These are phyloP conservation scores for Triplophysa tibetana DNA, from an alignment of 2,113 vertebrate genomes.

Conservation along the genomic window DNA sequence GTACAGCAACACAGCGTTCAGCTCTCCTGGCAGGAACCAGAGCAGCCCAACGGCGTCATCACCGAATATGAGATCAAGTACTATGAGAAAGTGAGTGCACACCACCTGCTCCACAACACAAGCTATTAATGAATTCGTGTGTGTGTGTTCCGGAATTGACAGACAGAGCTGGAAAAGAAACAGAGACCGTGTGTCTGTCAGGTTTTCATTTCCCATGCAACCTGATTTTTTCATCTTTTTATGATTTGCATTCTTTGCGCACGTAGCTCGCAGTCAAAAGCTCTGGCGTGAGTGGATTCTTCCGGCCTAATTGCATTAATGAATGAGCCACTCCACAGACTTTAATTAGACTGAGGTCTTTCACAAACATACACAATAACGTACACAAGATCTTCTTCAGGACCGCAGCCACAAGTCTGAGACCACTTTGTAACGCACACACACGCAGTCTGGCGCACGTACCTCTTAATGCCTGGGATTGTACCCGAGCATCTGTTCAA, in stretches of 20 bases:
- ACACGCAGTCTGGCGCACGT: constrained; percentile 34
- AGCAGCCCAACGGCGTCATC: constrained; percentile 98
- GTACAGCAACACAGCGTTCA: constrained; percentile 92
- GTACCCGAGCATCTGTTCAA: constrained; percentile 21
- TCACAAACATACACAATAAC: constrained; percentile 48
- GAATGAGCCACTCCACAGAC: constrained; percentile 69
- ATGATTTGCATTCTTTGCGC: constrained; percentile 55
- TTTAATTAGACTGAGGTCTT: constrained; percentile 68
- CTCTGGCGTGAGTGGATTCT: constrained; percentile 53
- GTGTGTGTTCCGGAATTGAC: neutral
- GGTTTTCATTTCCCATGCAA: neutral
- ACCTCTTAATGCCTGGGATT: constrained; percentile 24
- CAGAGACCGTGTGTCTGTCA: constrained; percentile 21
- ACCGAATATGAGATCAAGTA: constrained; percentile 99
- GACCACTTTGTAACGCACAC: constrained; percentile 26
- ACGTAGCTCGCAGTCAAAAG: constrained; percentile 51
- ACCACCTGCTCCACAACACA: neutral
- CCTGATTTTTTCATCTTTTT: constrained; percentile 20
- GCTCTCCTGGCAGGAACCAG: constrained; percentile 98
- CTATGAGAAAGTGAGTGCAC: constrained; percentile 94
- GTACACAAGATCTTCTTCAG: constrained; percentile 17
- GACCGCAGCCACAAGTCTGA: neutral
- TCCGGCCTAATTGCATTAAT: constrained; percentile 69
- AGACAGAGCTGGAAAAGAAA: constrained; percentile 14
- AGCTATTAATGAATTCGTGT: constrained; percentile 26